phyloP scores from a whole-genome alignment of 2,113 vertebrate genomes.

The Orientallactaga bullata region DNA sequence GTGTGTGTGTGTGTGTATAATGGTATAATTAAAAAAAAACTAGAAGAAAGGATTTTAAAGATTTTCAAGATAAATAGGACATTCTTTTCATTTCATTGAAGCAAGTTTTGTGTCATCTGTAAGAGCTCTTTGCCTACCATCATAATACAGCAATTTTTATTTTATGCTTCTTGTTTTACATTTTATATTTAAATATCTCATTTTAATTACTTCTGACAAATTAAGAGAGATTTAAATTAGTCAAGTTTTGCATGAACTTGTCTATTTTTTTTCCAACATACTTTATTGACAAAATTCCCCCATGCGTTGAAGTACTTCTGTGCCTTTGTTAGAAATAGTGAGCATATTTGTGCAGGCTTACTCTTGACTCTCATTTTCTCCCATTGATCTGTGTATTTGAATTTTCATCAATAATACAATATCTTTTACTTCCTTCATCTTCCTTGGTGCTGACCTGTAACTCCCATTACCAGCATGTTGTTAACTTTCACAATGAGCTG shows the following conservation, averaged over 20 bases:
- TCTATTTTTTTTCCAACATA: background rate
- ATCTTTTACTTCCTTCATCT: no score
- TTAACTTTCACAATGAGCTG: no score
- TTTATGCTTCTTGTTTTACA: background rate
- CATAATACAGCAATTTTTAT: background rate
- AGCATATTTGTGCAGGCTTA: background rate
- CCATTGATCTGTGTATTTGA: background rate
- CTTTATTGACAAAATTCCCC: slow-evolving; percentile 13
- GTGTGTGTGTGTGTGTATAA: no score
- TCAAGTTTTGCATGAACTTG: background rate
- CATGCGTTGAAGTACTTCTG: slow-evolving; percentile 5
- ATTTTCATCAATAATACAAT: background rate
- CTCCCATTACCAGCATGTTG: no score
- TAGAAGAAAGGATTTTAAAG: background rate
- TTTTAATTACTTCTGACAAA: background rate
- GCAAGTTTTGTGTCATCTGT: background rate
- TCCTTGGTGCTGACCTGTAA: no score
- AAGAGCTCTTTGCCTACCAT: background rate
- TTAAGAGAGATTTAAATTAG: background rate
- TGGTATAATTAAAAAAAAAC: background rate
- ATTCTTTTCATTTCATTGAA: background rate
- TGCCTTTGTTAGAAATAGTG: background rate
- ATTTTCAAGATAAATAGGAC: background rate
- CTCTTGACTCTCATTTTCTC: background rate
- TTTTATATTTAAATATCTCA: slow-evolving; percentile 10